Base-by-base conservation (phyloP, 2,113 vertebrate species). In the Machaerirhynchus nigripectus region DNA sequence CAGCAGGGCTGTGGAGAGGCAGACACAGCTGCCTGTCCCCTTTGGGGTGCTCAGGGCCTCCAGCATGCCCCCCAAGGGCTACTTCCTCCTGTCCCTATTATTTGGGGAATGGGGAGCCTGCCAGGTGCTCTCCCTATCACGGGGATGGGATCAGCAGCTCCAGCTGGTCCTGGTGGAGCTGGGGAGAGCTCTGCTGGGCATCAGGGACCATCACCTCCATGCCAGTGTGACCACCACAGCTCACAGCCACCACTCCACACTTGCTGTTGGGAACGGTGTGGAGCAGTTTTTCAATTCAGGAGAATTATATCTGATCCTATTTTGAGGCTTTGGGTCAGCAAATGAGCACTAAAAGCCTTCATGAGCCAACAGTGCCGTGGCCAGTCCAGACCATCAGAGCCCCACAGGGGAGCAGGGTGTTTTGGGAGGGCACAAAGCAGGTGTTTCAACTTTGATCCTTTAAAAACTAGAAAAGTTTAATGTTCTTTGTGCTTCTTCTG, bases 181-280 rank as follows among this genome's bases (percentile, higher is more conserved):
- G 28, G 11, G 8, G 39, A 52, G 12, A 30, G 7, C 33, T 53
- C 46, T 6, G 2, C 28, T 42, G 44, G 23, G 9, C 15, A 27
- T 3, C 0, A 1, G 13, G 26, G 27, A 59, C n/a, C 15, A 22
- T 15, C n/a, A 22, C 10, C 35, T 63, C 39, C 70, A 13, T 0
- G 0, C 16, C 0, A 0, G 9, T 26, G 21, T 56, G 33, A 15
- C 27, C 50, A 30, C 31, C 55, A 26, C 2, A 8, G 31, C 61
- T 75, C 61, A n/a, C 46, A 30, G 52, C 15, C 60, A 70, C 22
- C 15, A 2, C 33, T 9, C 47, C 60, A 33, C 20, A 17, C 19
- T 5, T 56, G 40, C 19, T 19, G 46, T 6, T 10, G 28, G 18
- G 6, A 35, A 67, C 0, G 0, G n/a, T 2, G 1, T 24, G 49